A percentile compares a stretch with the other conserved stretches of the same genome.
phyloP scores from a whole-genome alignment of 2,113 vertebrate species.

The Parotia lawesii region DNA sequence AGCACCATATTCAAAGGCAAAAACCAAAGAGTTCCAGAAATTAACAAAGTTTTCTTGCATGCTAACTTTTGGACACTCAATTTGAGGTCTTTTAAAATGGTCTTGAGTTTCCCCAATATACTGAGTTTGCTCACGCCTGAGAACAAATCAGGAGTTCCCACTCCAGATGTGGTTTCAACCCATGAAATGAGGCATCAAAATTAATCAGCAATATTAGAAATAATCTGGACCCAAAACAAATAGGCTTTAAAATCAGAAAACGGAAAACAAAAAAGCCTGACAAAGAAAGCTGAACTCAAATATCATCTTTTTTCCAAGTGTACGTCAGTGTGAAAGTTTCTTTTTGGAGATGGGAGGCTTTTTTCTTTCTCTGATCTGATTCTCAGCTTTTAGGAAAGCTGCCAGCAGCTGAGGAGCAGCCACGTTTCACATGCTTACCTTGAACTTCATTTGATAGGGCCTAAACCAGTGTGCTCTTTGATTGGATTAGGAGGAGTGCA shows the following conservation, averaged over 20 bases:
- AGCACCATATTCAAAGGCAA: not conserved
- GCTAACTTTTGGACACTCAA: not conserved
- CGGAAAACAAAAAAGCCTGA: not conserved
- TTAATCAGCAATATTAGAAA: not conserved
- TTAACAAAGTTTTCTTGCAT: not conserved
- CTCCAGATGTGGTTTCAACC: not conserved
- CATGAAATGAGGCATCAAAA: not conserved
- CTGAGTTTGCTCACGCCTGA: not conserved
- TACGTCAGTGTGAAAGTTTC: not conserved
- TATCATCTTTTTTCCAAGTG: not conserved
- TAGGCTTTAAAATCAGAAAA: not conserved
- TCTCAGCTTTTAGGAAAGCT: conserved; percentile 31
- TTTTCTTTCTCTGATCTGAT: conserved; percentile 4
- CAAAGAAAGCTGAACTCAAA: not conserved
- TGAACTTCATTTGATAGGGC: conserved; percentile 30
- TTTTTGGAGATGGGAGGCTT: not conserved
- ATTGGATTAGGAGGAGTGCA: conserved; percentile 29
- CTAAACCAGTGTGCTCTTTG: not conserved
- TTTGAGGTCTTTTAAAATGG: not conserved
- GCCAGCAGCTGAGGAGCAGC: conserved; percentile 18
- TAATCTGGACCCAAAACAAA: not conserved
- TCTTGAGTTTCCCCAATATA: not conserved
- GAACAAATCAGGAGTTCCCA: not conserved
- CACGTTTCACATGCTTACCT: conserved; percentile 23
- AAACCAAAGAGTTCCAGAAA: not conserved